Percentiles rank a stretch among this genome's conserved stretches.
These are phyloP conservation scores for Euplagia quadripunctaria DNA, from an alignment of 2,888 invertebrate genomes.

Conservation along the genomic window DNA sequence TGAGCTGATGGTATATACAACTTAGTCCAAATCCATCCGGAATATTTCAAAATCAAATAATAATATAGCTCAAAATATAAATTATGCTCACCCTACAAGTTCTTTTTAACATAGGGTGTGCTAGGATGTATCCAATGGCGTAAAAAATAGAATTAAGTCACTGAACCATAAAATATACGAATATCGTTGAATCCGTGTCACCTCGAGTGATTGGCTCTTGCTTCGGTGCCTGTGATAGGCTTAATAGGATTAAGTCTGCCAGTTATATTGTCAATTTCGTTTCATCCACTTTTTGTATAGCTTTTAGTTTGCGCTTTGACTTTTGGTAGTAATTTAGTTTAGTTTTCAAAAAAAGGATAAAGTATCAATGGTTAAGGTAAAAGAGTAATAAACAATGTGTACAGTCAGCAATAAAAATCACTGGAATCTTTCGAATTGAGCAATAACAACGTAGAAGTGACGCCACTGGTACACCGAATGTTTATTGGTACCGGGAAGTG, in stretches of 20 bases:
- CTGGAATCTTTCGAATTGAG: not conserved
- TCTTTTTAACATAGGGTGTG: constrained; percentile 46
- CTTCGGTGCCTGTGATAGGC: constrained; percentile 22
- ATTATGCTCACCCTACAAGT: constrained; percentile 13
- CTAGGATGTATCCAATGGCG: constrained; percentile 65
- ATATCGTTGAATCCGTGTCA: constrained; percentile 71
- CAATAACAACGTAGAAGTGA: no score
- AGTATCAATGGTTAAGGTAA: not conserved
- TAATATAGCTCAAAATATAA: not conserved
- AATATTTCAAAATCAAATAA: not conserved
- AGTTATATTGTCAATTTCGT: constrained; percentile 45
- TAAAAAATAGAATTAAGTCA: constrained; percentile 80
- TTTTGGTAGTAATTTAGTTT: not conserved
- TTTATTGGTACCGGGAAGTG: no score
- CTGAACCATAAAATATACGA: constrained; percentile 76
- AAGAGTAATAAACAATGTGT: not conserved
- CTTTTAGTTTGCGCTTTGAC: constrained; percentile 5
- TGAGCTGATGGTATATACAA: no score
- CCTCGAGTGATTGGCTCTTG: constrained; percentile 40
- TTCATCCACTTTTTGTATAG: constrained; percentile 13
- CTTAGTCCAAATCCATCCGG: not conserved
- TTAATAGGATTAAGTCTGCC: constrained; percentile 49
- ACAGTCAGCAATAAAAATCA: no score
- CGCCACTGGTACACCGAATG: no score
- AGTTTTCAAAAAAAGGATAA: not conserved